phyloP scores from a whole-genome alignment of 2,888 invertebrate genomes.

The Myopa tessellatipennis region DNA sequence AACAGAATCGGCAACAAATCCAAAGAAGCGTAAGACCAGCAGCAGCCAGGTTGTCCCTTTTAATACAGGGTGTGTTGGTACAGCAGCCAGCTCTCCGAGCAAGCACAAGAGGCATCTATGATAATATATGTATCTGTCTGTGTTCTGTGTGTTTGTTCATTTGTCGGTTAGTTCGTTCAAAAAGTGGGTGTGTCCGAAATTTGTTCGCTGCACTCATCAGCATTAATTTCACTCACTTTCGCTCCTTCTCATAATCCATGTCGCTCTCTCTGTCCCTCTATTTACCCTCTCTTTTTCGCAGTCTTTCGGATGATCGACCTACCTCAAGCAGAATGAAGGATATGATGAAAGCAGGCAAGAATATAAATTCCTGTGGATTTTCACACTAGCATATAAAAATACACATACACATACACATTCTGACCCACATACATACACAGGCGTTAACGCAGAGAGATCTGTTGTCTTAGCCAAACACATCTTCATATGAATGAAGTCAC shows the following conservation, averaged over 20 bases:
- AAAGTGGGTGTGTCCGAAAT: background rate
- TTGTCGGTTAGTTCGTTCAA: background rate
- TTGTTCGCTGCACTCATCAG: background rate
- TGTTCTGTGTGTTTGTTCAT: background rate
- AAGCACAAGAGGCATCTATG: too few species aligned
- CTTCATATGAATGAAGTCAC: background rate
- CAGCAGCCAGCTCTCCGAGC: background rate
- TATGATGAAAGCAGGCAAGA: slow-evolving; percentile 8
- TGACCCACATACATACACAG: slow-evolving; percentile 10
- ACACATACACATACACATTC: slow-evolving; percentile 11
- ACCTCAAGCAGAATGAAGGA: slow-evolving; percentile 16
- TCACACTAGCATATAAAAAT: slow-evolving; percentile 7
- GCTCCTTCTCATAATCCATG: background rate
- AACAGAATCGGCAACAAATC: background rate
- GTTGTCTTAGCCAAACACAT: too few species aligned
- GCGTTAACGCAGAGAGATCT: background rate
- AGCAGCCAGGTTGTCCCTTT: too few species aligned
- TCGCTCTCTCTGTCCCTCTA: background rate
- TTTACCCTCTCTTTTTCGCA: background rate
- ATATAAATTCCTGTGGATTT: background rate
- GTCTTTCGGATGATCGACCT: background rate
- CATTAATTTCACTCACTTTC: background rate
- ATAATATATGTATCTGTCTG: too few species aligned
- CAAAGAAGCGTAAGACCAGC: background rate
- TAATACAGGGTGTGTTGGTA: slow-evolving; percentile 2